Conservation (phyloP, 1,140 invertebrate genomes). For the Akabosia matsudoensis region DNA sequence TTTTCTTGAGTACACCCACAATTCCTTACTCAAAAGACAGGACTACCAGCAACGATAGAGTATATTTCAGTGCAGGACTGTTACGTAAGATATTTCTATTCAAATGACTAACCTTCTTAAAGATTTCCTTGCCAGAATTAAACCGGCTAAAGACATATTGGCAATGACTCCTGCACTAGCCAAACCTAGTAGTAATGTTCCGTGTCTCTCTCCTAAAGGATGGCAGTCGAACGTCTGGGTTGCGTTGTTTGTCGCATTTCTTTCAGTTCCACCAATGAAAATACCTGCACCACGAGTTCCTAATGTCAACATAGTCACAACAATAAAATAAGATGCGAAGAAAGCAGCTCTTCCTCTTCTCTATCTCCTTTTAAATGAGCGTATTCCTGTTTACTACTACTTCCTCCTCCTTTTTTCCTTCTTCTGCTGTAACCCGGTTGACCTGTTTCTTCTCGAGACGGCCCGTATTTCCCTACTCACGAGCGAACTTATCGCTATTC, state of each 20-base stretch:
- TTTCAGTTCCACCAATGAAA: constrained; percentile 22
- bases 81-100: neutral
- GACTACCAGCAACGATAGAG: no score
- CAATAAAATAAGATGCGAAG: no score
- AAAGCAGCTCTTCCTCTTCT: no score
- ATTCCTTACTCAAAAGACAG: no score
- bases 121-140: constrained; percentile 43
- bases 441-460: neutral
- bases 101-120: constrained; percentile 39
- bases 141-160: constrained; percentile 42
- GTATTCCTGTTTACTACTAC: neutral
- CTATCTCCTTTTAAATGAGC: no score
- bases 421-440: neutral
- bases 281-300: constrained; percentile 22
- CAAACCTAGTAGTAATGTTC: constrained; percentile 37
- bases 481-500: neutral
- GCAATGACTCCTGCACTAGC: constrained; percentile 43
- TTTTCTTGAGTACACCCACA: no score
- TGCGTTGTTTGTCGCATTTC: constrained; percentile 16
- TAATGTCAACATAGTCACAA: constrained; percentile 15
- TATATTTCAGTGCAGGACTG: no score
- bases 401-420: no score
- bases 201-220: constrained; percentile 28
- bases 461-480: neutral
- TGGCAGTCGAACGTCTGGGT: constrained; percentile 17